phyloP scores from a whole-genome alignment of 1,140 invertebrate genomes.

The Lanistes nyassanus region DNA sequence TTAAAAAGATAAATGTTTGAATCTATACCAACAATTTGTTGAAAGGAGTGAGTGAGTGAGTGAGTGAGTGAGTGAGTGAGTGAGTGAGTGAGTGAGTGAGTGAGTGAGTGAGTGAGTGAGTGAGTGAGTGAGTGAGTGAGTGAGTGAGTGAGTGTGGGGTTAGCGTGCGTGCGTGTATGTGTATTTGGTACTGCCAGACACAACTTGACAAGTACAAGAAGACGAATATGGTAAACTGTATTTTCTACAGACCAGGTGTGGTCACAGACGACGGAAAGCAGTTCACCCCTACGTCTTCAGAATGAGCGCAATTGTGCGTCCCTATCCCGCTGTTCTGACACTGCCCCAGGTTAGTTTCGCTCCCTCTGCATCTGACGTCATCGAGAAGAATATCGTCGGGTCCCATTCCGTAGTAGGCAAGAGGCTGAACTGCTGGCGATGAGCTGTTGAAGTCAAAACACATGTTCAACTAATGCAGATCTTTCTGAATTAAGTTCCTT shows the following conservation, averaged over 20 bases:
- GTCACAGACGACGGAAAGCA: too few species aligned
- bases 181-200: too few species aligned
- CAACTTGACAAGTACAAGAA: too few species aligned
- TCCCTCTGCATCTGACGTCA: constrained; percentile 77
- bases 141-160: constrained; percentile 31
- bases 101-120: constrained; percentile 36
- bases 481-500: too few species aligned
- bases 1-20: too few species aligned
- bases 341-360: constrained; percentile 76
- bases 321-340: constrained; percentile 81
- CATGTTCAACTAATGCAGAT: too few species aligned
- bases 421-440: too few species aligned
- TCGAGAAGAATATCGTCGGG: constrained; percentile 73
- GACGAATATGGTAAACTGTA: too few species aligned
- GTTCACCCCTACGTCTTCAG: constrained; percentile 71
- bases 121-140: constrained; percentile 35
- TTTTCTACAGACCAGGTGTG: too few species aligned
- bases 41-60: too few species aligned
- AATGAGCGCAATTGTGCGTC: constrained; percentile 75
- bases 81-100: constrained; percentile 34
- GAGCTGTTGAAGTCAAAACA: too few species aligned
- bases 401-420: constrained; percentile 67
- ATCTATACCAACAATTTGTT: too few species aligned
- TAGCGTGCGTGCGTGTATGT: background rate
- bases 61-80: constrained; percentile 33